Percentiles rank a stretch among this genome's conserved stretches.
phyloP scores from a whole-genome alignment of 2,888 invertebrate species.

The Drosophila glabriapex region DNA sequence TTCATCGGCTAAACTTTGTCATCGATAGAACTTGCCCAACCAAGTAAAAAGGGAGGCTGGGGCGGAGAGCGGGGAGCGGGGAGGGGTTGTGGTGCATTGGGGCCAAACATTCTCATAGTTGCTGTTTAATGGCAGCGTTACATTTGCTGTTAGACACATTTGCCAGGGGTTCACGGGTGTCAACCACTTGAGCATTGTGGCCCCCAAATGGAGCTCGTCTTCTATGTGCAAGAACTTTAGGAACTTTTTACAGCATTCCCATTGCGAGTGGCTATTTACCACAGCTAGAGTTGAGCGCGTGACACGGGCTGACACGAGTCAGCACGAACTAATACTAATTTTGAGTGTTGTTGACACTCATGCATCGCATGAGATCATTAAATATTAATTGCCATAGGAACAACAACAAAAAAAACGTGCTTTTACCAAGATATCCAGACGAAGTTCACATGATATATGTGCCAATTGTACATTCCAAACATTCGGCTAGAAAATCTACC shows the following conservation, averaged over 20 bases:
- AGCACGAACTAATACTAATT: too few species aligned
- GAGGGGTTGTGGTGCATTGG: neutral
- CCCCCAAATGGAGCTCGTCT: slow-evolving; percentile 45
- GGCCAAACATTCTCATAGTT: slow-evolving; percentile 16
- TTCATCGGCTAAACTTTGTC: slow-evolving; percentile 67
- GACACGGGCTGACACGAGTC: slow-evolving; percentile 6
- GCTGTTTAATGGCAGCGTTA: slow-evolving; percentile 54
- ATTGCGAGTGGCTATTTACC: slow-evolving; percentile 4
- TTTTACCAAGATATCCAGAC: neutral
- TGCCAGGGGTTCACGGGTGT: slow-evolving; percentile 59
- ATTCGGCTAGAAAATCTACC: too few species aligned
- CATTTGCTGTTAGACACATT: slow-evolving; percentile 63
- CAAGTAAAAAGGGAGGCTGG: neutral
- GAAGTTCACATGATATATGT: neutral
- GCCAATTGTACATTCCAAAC: too few species aligned
- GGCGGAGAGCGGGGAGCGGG: neutral
- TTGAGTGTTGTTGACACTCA: too few species aligned
- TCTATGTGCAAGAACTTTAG: neutral
- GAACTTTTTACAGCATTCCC: slow-evolving; percentile 37
- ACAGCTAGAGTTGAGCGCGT: slow-evolving; percentile 28
- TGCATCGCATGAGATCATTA: too few species aligned
- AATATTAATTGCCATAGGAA: too few species aligned
- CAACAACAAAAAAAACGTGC: neutral
- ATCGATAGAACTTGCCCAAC: slow-evolving; percentile 22
- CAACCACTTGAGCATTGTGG: slow-evolving; percentile 64